Conservation (phyloP, 30 jellyfish, hydroid and myxozoan species). For the Chrysaora quinquecirrha region DNA sequence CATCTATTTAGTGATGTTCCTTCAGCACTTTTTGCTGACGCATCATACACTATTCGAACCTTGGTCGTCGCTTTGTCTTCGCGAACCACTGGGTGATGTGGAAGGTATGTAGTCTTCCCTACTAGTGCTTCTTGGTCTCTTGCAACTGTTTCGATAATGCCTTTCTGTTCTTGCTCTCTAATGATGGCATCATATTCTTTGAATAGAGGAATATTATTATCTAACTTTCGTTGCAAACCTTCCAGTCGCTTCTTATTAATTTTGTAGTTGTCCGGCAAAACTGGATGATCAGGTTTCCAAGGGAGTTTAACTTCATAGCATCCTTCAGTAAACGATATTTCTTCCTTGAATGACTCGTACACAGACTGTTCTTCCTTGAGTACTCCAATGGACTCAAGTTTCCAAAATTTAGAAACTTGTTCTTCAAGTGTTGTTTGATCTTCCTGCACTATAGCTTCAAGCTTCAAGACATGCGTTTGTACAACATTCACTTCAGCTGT, state of each 20-base stretch:
- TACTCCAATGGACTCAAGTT: conserved; percentile 28
- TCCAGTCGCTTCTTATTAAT: conserved; percentile 13
- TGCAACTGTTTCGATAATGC: conserved; percentile 56
- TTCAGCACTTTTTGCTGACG: conserved; percentile 21
- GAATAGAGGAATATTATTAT: conserved; percentile 15
- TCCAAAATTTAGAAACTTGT: too few species aligned
- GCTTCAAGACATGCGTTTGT: conserved; percentile 14
- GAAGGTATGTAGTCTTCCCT: conserved; percentile 64
- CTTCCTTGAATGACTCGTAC: conserved; percentile 20
- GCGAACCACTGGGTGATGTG: conserved; percentile 75
- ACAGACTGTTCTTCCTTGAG: too few species aligned
- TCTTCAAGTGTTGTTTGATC: too few species aligned
- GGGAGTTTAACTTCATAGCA: conserved; percentile 51
- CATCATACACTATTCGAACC: conserved; percentile 72
- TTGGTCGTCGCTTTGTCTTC: conserved; percentile 65
- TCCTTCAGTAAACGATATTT: conserved; percentile 20
- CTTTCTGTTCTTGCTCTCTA: conserved; percentile 46
- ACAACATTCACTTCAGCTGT: not conserved
- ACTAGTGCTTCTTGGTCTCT: conserved; percentile 9
- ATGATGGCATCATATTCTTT: conserved; percentile 39
- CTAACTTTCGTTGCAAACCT: conserved; percentile 17
- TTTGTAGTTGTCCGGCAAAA: too few species aligned
- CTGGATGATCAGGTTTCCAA: too few species aligned
- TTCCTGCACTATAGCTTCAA: not conserved
- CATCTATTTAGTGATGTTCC: conserved; percentile 65